Evolutionary conservation across 2,888 invertebrate genomes (phyloP), one percentile per base, ranked within the genome.

Genomic region (Nudaria mundana): DNA sequence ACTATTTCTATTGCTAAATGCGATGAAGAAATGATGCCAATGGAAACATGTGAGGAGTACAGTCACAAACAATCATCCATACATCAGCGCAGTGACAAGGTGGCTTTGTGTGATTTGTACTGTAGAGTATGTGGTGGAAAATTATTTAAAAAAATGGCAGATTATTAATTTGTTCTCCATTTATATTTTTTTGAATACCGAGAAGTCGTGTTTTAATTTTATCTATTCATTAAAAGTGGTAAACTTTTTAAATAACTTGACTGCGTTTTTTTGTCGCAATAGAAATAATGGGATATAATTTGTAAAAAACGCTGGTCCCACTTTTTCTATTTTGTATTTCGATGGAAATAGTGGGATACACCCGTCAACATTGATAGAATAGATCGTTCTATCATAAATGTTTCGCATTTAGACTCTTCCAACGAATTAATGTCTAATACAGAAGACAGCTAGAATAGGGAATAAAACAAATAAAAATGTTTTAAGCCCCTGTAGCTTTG

Each of bases 301-400:
- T 30, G 16, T 30, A 30, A 4, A 30, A 30, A 30, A 30, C 30
- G 30, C 20, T 30, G 20, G 30, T 30, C 30, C 20, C 30, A 13
- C 11, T 20, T 20, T 30, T 30, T 30, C n/a, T 20, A 30, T 30
- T 30, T 20, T 30, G 30, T 30, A 30, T 30, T 30, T 30, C 16
- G 18, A 18, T 18, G 11, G 30, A 15, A 30, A 30, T 30, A 30
- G 63, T 2, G 51, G 46, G 0, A 23, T 48, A 1, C 44, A 76
- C 12, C 18, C 18, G 18, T n/a, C n/a, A n/a, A n/a, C n/a, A n/a
- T n/a, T n/a, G n/a, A n/a, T n/a, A n/a, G n/a, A n/a, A n/a, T n/a
- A n/a, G n/a, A n/a, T n/a, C n/a, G n/a, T n/a, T n/a, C n/a, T n/a
- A n/a, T n/a, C n/a, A n/a, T n/a, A n/a, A n/a, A n/a, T n/a, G n/a